phyloP scores from a whole-genome alignment of 2,113 vertebrate species.

The Paratilapia polleni region DNA sequence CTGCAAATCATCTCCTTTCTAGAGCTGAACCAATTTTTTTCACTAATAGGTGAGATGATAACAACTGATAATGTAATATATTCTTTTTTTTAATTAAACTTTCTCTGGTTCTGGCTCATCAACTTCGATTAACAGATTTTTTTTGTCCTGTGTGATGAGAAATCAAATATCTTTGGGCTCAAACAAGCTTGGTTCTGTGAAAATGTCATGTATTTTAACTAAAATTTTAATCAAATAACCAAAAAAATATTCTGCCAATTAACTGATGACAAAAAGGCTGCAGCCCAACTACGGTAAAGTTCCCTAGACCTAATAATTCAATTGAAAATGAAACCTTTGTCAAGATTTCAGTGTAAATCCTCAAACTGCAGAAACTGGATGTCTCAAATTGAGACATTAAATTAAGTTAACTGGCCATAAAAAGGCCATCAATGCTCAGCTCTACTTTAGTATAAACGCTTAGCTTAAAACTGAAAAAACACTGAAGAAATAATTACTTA shows the following conservation, averaged over 20 bases:
- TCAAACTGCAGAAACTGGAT: neutral
- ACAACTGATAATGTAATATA: slow-evolving; percentile 3
- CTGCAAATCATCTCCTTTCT: neutral
- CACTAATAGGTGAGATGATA: slow-evolving; percentile 1
- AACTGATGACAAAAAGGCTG: neutral
- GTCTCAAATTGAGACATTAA: neutral
- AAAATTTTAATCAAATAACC: neutral
- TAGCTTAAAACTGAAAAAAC: neutral
- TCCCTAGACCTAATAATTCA: neutral
- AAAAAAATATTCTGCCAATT: neutral
- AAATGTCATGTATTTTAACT: neutral
- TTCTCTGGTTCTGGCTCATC: neutral
- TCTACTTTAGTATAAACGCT: too few relatives aligned
- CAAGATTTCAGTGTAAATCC: neutral
- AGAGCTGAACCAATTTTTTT: slow-evolving; percentile 2
- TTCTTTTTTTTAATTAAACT: slow-evolving; percentile 14
- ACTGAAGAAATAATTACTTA: slow-evolving; percentile 70
- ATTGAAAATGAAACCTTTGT: neutral
- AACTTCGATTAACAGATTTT: neutral
- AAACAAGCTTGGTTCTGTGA: neutral
- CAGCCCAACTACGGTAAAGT: neutral
- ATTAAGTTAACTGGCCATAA: neutral
- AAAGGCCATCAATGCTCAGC: neutral
- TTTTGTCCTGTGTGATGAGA: neutral
- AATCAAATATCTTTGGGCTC: neutral